Conservation (phyloP, 2,113 vertebrate species). For the Hucho hucho region DNA sequence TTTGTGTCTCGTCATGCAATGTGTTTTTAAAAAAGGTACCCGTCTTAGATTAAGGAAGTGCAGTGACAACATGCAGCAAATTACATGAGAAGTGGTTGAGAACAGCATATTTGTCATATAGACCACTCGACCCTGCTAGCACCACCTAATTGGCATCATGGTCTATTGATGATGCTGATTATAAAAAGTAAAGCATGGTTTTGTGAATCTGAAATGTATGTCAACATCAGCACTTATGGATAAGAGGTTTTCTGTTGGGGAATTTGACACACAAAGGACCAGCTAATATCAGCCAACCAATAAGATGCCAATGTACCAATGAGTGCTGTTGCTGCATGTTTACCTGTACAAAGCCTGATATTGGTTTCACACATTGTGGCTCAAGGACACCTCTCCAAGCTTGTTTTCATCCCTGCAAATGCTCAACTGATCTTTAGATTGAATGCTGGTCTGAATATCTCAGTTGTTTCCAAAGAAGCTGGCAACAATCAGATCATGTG, state of each 20-base stretch:
- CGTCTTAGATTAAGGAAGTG: conserved; percentile 65
- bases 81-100: conserved; percentile 32
- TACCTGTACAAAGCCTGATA: conserved; percentile 71
- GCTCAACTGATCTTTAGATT: conserved; percentile 52
- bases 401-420: conserved; percentile 63
- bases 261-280: conserved; percentile 47
- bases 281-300: conserved; percentile 60
- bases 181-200: conserved; percentile 57
- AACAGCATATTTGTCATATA: conserved; percentile 49
- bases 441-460: conserved; percentile 58
- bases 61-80: conserved; percentile 75
- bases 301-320: conserved; percentile 69
- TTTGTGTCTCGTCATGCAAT: conserved; percentile 81
- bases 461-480: conserved; percentile 66
- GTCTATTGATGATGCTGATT: conserved; percentile 26
- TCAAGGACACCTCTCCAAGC: conserved; percentile 66
- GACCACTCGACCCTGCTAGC: conserved; percentile 40
- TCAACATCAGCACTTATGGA: conserved; percentile 27
- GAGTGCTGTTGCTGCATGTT: conserved; percentile 77
- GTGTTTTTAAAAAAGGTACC: conserved; percentile 76
- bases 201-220: conserved; percentile 52
- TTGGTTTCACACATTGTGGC: conserved; percentile 72
- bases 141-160: conserved; percentile 43
- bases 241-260: conserved; percentile 51
- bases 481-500: conserved; percentile 70